phyloP scores from a whole-genome alignment of 2,113 vertebrate species.

The Suncus etruscus region DNA sequence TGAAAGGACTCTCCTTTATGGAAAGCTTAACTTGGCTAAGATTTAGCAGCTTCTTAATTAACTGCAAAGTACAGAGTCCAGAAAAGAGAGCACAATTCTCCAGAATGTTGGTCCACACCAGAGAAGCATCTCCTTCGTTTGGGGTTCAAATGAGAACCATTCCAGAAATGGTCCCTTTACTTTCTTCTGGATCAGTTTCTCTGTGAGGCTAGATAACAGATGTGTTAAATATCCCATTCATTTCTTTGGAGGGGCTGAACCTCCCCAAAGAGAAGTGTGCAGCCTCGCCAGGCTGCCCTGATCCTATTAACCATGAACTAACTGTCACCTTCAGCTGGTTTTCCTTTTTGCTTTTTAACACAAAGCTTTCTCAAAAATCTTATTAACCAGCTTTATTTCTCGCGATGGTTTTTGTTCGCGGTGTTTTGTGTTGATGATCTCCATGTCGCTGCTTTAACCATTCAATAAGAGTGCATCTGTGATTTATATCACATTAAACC shows the following conservation, averaged over 20 bases:
- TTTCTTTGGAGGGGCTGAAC: constrained; percentile 87
- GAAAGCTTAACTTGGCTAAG: accelerated
- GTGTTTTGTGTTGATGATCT: constrained; percentile 88
- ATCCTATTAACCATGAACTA: constrained; percentile 99
- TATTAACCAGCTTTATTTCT: constrained; percentile 96
- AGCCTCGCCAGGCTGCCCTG: constrained; percentile 91
- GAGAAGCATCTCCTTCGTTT: neutral
- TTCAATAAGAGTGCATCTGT: constrained; percentile 95
- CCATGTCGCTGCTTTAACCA: constrained; percentile 95
- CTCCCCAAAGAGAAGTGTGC: constrained; percentile 93
- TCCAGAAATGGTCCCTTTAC: neutral
- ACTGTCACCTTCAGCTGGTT: constrained; percentile 99
- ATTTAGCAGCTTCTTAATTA: neutral
- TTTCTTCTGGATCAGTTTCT: constrained; percentile 75
- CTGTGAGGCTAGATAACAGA: constrained; percentile 91
- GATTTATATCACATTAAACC: constrained; percentile 94
- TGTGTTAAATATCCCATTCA: constrained; percentile 98
- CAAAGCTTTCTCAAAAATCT: constrained; percentile 95
- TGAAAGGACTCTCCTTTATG: accelerated
- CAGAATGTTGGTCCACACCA: neutral
- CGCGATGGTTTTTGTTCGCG: constrained; percentile 93
- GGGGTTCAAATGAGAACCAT: neutral
- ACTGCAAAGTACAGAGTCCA: accelerated
- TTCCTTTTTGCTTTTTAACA: constrained; percentile 91
- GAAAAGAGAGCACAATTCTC: neutral